Conservation (phyloP, 2,888 invertebrate species). For the Cryptus armator region DNA sequence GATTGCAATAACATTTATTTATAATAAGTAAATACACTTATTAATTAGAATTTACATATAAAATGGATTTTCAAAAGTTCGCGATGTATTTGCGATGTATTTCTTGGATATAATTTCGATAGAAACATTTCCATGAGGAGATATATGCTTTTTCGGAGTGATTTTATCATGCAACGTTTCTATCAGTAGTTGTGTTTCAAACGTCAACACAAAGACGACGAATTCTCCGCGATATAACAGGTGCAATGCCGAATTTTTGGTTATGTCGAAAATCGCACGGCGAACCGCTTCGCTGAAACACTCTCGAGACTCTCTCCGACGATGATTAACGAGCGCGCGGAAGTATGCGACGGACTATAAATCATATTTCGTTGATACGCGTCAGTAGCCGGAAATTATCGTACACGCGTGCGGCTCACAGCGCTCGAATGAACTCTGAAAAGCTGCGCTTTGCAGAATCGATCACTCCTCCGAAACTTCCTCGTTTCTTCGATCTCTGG, state of each 20-base stretch:
- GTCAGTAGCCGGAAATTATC: slow-evolving; percentile 42
- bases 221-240: neutral
- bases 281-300: neutral
- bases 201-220: too few relatives aligned
- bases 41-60: too few relatives aligned
- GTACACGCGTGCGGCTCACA: slow-evolving; percentile 12
- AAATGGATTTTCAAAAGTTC: too few relatives aligned
- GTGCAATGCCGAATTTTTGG: neutral
- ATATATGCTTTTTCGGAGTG: too few relatives aligned
- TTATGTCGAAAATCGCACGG: neutral
- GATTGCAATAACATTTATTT: too few relatives aligned
- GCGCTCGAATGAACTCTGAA: neutral
- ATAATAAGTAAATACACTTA: too few relatives aligned
- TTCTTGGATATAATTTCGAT: too few relatives aligned
- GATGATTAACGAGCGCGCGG: slow-evolving; percentile 46
- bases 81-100: too few relatives aligned
- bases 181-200: too few relatives aligned
- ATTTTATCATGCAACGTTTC: too few relatives aligned
- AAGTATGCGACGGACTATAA: slow-evolving; percentile 38
- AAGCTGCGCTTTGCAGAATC: neutral
- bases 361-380: slow-evolving; percentile 44
- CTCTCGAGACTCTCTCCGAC: slow-evolving; percentile 4
- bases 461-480: neutral
- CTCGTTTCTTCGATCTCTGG: neutral
- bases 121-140: too few relatives aligned